Percentiles rank a stretch among this genome's conserved stretches.
Evolutionary conservation across 2,113 vertebrate species (phyloP).

Genomic region (Myiagra hebetior): DNA sequence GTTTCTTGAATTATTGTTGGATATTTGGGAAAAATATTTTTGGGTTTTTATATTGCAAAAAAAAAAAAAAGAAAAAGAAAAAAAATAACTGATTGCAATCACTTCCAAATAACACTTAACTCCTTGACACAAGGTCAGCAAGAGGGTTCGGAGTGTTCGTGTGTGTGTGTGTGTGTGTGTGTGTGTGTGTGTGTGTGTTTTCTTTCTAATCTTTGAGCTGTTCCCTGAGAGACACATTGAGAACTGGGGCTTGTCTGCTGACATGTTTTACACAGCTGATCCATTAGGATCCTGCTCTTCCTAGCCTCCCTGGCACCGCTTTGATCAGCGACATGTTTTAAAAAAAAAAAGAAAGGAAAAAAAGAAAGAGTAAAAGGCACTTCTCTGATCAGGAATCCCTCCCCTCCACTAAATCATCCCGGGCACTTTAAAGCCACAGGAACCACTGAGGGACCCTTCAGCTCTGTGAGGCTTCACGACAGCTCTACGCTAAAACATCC

Average conservation of each 20-base stretch:
- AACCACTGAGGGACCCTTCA: slow-evolving; percentile 29
- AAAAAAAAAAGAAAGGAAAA: neutral
- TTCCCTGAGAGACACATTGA: slow-evolving; percentile 46
- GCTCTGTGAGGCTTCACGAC: slow-evolving; percentile 47
- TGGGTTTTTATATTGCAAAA: neutral
- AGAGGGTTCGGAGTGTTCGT: neutral
- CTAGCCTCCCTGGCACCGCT: slow-evolving; percentile 41
- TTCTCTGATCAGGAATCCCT: slow-evolving; percentile 66
- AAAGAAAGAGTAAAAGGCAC: slow-evolving; percentile 13
- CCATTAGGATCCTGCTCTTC: slow-evolving; percentile 47
- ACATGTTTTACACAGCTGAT: slow-evolving; percentile 70
- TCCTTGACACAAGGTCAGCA: slow-evolving; percentile 60
- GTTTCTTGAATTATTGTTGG: slow-evolving; percentile 49
- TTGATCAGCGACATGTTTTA: slow-evolving; percentile 51
- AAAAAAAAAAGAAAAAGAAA: neutral
- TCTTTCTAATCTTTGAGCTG: slow-evolving; percentile 25
- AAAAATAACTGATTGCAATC: slow-evolving; percentile 4
- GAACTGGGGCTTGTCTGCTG: slow-evolving; percentile 63
- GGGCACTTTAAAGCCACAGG: slow-evolving; percentile 51
- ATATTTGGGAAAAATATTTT: slow-evolving; percentile 33
- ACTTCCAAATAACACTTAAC: slow-evolving; percentile 65
- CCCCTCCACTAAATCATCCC: slow-evolving; percentile 60
- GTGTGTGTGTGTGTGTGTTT: neutral
- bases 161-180: neutral
- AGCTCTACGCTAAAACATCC: slow-evolving; percentile 47